Evolutionary conservation across 2,797 vertebrate genomes (phyloP), one percentile per base, ranked within the genome.

Genomic region (Clarias pachynema): DNA sequence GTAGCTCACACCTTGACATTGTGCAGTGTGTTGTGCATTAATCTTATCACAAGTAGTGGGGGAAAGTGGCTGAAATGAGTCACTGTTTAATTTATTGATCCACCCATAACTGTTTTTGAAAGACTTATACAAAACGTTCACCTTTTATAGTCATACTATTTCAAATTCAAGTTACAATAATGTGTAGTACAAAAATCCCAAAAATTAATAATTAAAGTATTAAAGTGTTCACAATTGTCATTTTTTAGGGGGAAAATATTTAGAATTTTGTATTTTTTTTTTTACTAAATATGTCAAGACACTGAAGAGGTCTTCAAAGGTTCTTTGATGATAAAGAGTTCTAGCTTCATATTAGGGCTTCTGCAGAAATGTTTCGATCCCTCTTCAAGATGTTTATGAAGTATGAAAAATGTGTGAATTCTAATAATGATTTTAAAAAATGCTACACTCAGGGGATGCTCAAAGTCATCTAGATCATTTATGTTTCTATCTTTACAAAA

Each of bases 21-120:
- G 34, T 59, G 63, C n/a, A 34, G 59, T 10, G 14, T 20, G 31
- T 69, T 79, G 24, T 73, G 53, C 24, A 63, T 70, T 79, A 72
- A 85, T 53, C 66, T 81, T 85, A 81, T 81, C 69, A 63, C 66
- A 80, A 22, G 56, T 37, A 73, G 78, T 62, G 20, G 65, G 74
- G 10, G n/a, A 5, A 85, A 63, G 26, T 72, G 9, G 53, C 10
- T 59, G n/a, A 56, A 56, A 24, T 79, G 63, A 85, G 56, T 80
- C 77, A 73, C 37, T 79, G 26, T 84, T 69, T 69, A 72, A 63
- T 60, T 49, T 24, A 34, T 12, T 24, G 69, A 59, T 62, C 26
- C 68, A 85, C 84, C 78, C 77, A 73, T 53, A 49, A n/a, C 7
- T 53, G 12, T 66, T 69, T 84, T 29, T 44, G 24, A 83, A 62